Conservation (phyloP, 2,113 vertebrate genomes). For the Turnix velox region DNA sequence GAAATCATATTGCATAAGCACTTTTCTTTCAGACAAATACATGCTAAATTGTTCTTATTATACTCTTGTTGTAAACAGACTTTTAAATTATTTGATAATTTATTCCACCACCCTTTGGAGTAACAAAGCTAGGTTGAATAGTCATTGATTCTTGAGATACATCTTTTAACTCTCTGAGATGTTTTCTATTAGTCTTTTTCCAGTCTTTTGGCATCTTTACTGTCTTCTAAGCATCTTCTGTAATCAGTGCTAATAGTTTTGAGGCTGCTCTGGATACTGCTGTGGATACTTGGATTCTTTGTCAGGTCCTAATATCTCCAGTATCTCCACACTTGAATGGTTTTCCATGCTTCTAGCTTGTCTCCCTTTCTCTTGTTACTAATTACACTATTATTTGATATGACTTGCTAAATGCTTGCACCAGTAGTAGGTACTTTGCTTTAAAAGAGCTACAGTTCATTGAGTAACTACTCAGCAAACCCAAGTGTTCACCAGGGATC, state of each 20-base stretch:
- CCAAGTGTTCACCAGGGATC: not conserved
- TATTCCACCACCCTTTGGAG: not conserved
- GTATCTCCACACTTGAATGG: not conserved
- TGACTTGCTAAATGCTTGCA: not conserved
- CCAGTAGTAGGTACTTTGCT: not conserved
- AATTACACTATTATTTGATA: not conserved
- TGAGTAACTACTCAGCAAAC: not conserved
- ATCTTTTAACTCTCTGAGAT: not conserved
- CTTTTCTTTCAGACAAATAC: not conserved
- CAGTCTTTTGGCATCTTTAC: not conserved
- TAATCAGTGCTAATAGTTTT: not conserved
- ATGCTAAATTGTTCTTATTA: not conserved
- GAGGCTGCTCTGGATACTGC: not conserved
- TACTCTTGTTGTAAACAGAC: not conserved
- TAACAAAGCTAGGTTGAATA: not conserved
- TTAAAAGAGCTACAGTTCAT: not conserved
- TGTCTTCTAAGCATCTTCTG: not conserved
- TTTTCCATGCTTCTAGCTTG: not conserved
- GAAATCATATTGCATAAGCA: not conserved
- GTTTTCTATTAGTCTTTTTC: not conserved
- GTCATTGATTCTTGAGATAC: not conserved
- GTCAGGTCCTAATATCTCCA: not conserved
- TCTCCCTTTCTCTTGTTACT: not conserved
- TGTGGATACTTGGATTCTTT: not conserved
- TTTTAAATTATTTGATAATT: not conserved